phyloP scores from a whole-genome alignment of 2,113 vertebrate species.

The Cebus imitator region DNA sequence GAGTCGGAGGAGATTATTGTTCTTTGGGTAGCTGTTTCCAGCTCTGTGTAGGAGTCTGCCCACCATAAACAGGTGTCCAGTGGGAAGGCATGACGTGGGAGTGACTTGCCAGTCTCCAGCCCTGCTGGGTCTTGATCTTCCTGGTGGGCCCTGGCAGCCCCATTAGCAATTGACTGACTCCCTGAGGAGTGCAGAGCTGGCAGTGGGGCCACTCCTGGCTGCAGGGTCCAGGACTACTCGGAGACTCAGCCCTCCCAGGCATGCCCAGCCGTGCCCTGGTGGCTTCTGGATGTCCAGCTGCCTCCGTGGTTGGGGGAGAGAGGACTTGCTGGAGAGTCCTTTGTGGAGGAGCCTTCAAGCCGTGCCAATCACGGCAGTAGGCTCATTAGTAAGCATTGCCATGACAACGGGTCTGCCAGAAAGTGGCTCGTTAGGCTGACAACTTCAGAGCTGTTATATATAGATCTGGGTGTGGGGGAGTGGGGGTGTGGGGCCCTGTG shows the following conservation, averaged over 20 bases:
- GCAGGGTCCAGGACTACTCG: neutral
- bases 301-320: neutral
- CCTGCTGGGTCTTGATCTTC: neutral
- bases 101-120: neutral
- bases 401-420: conserved; percentile 79
- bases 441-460: conserved; percentile 79
- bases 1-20: too few species aligned
- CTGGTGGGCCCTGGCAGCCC: neutral
- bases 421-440: conserved; percentile 78
- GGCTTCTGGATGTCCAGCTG: conserved; percentile 12
- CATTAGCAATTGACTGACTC: neutral
- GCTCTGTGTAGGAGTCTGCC: neutral
- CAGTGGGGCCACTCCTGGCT: neutral
- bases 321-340: conserved; percentile 53
- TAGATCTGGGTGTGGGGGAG: conserved; percentile 70
- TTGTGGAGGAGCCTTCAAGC: conserved; percentile 67
- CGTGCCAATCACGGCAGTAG: conserved; percentile 71
- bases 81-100: neutral
- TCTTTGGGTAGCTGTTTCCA: neutral
- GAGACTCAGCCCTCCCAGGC: neutral
- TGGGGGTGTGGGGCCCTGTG: conserved; percentile 63
- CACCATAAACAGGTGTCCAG: neutral
- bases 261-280: neutral
- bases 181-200: neutral
- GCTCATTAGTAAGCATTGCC: conserved; percentile 79